Conservation (phyloP, 1,140 invertebrate genomes). For the Ruditapes philippinarum region DNA sequence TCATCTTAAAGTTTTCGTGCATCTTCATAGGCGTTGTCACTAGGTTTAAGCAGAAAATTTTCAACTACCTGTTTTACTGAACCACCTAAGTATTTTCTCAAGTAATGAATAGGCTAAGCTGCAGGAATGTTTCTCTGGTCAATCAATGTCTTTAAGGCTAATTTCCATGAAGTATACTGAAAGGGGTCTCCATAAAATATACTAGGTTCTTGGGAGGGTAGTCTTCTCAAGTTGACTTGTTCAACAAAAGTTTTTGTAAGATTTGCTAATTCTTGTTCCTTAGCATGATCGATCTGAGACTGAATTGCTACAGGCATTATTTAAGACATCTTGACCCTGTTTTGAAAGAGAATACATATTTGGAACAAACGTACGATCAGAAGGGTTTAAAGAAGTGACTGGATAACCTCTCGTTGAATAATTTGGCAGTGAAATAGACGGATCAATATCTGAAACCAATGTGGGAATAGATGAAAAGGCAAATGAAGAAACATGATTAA, state of each 20-base stretch:
- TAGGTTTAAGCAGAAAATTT: slow-evolving; percentile 26
- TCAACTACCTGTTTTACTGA: slow-evolving; percentile 33
- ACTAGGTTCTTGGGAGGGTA: slow-evolving; percentile 34
- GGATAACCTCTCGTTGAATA: no score
- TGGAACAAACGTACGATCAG: not conserved
- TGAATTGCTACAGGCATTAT: not conserved
- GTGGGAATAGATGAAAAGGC: no score
- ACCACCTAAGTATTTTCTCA: slow-evolving; percentile 32
- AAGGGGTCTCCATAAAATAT: slow-evolving; percentile 49
- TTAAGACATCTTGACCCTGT: not conserved
- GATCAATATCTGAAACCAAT: no score
- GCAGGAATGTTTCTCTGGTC: slow-evolving; percentile 48
- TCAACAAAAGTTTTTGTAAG: not conserved
- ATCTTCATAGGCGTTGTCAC: slow-evolving; percentile 45
- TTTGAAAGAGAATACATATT: not conserved
- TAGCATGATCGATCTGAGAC: not conserved
- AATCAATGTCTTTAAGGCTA: slow-evolving; percentile 54
- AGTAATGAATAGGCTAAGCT: slow-evolving; percentile 53
- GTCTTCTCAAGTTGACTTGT: slow-evolving; percentile 32
- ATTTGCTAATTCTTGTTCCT: not conserved
- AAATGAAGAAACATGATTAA: not conserved
- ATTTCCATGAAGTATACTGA: slow-evolving; percentile 41
- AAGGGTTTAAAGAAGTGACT: not conserved
- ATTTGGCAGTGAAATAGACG: no score
- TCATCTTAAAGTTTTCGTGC: slow-evolving; percentile 1